Evolutionary conservation across 2,113 vertebrate species (phyloP), one percentile per base, ranked within the genome.

Genomic region (Silurus meridionalis): DNA sequence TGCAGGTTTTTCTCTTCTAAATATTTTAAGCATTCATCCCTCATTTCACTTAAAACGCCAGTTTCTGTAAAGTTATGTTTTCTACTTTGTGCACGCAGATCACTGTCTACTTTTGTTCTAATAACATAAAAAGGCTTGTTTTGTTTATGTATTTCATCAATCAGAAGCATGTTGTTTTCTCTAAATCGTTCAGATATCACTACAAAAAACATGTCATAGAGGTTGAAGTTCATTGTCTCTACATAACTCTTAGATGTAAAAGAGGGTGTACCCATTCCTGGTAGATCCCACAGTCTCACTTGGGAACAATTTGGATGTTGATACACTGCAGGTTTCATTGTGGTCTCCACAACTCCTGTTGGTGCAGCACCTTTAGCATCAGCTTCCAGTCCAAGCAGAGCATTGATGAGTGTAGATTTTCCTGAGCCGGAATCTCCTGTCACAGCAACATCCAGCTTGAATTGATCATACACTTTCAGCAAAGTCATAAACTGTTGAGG

Each of bases 61-160:
- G 10, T 71, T 82, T 85, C 28, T 14, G 28, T 80, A 10, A 86
- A 83, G 63, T 28, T 25, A 0, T 23, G 37, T 81, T 91, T 91
- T 66, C n/a, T 78, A 13, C 48, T 71, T 46, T 89, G 85, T 17
- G 92, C 91, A 6, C 48, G 79, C 69, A 95, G 81, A 61, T 95
- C 93, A 28, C 89, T 89, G 9, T 95, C 94, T 61, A 94, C 92
- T 91, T 95, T 95, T 69, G 93, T 92, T 86, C 95, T 92, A 75
- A 94, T 93, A 4, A 95, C 93, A 89, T 94, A 95, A 90, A 95
- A 94, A 28, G 84, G 90, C 88, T 95, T 95, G 23, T 93, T 93
- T 86, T 87, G 91, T 77, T 83, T 55, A 6, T 37, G 14, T 58
- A 89, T 89, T 86, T 85, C 84, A 17, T 87, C 83, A 61, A 89